These are phyloP conservation scores for Ellobium chinense DNA, from an alignment of 2,888 invertebrate species.

Conservation along the genomic window DNA sequence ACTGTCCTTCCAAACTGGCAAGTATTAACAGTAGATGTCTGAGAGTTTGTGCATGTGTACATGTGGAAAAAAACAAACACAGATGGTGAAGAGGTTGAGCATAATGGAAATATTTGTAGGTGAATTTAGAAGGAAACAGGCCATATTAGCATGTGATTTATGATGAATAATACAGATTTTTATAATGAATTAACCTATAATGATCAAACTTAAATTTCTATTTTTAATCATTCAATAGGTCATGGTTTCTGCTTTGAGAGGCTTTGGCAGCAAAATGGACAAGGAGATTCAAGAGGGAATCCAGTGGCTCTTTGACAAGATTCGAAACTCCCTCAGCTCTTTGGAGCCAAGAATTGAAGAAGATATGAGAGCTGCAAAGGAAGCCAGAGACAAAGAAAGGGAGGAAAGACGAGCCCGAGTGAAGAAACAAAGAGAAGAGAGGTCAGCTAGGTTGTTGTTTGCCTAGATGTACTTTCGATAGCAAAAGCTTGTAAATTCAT, in stretches of 20 bases:
- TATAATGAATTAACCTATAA: neutral
- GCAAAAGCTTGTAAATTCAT: no score
- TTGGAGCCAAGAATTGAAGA: constrained; percentile 84
- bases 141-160: neutral
- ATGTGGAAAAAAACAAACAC: no score
- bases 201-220: neutral
- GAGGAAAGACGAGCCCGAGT: constrained; percentile 80
- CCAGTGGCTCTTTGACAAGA: constrained; percentile 85
- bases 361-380: constrained; percentile 82
- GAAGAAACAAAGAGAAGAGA: constrained; percentile 75
- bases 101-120: no score
- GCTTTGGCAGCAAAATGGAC: constrained; percentile 83
- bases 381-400: constrained; percentile 80
- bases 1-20: constrained; percentile 88
- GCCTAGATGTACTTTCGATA: no score
- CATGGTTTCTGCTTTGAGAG: constrained; percentile 78
- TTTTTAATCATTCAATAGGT: constrained; percentile 79
- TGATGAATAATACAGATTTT: neutral
- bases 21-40: no score
- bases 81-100: no score
- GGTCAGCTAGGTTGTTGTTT: no score
- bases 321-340: constrained; percentile 84
- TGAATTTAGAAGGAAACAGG: no score
- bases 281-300: constrained; percentile 82
- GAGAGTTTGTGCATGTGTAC: no score